Percentiles rank a stretch among this genome's conserved stretches.
phyloP scores from a whole-genome alignment of 2,888 invertebrate species.

The Crossocerus cetratus region DNA sequence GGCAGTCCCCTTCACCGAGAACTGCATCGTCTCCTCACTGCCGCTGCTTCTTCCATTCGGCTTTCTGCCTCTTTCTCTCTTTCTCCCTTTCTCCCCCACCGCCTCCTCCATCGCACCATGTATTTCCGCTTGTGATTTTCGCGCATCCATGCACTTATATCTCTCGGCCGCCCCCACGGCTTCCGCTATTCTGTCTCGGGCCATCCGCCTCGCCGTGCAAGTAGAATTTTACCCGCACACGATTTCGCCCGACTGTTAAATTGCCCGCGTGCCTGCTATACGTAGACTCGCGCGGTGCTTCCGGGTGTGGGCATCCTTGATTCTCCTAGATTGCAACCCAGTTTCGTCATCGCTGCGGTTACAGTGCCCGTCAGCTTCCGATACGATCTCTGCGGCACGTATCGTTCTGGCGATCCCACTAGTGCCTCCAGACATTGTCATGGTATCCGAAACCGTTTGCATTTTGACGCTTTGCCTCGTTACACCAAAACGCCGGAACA shows the following conservation, averaged over 20 bases:
- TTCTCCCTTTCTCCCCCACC: conserved; percentile 18
- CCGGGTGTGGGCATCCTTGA: too few relatives aligned
- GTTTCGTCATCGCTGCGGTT: too few relatives aligned
- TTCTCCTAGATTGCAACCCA: too few relatives aligned
- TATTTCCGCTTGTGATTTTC: conserved; percentile 34
- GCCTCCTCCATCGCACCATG: conserved; percentile 27
- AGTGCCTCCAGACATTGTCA: too few relatives aligned
- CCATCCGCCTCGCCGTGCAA: not conserved
- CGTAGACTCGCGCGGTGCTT: too few relatives aligned
- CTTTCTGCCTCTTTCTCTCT: conserved; percentile 13
- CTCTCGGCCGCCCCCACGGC: conserved; percentile 22
- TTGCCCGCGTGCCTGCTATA: too few relatives aligned
- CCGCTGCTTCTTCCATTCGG: not conserved
- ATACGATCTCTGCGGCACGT: too few relatives aligned
- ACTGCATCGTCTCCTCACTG: conserved; percentile 2
- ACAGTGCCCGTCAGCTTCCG: too few relatives aligned
- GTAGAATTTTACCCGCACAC: not conserved
- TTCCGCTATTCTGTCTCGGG: not conserved
- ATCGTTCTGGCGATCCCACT: too few relatives aligned
- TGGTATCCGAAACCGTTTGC: too few relatives aligned
- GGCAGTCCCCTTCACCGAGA: not conserved
- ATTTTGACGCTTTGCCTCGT: too few relatives aligned
- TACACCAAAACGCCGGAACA: too few relatives aligned
- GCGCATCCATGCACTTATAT: conserved; percentile 6
- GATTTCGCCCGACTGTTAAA: not conserved